phyloP scores from a whole-genome alignment of 2,797 vertebrate genomes.

The Gastrophryne carolinensis region DNA sequence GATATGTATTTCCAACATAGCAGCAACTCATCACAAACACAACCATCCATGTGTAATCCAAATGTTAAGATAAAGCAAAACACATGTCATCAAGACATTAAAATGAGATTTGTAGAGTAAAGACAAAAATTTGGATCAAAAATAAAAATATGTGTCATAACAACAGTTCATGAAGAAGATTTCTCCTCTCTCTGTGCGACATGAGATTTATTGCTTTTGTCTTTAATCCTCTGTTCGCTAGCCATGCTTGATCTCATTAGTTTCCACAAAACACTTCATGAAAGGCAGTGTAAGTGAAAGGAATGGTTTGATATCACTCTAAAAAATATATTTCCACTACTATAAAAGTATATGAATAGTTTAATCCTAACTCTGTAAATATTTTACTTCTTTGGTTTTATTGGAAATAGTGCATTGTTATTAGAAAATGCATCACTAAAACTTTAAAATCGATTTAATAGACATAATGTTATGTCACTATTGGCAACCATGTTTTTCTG shows the following conservation, averaged over 20 bases:
- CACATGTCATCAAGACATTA: slow-evolving; percentile 69
- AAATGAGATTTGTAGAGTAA: slow-evolving; percentile 59
- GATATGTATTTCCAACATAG: slow-evolving; percentile 73
- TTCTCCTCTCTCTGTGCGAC: slow-evolving; percentile 60
- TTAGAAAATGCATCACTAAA: background rate
- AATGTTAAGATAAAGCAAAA: slow-evolving; percentile 77
- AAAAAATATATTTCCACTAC: background rate
- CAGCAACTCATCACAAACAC: slow-evolving; percentile 78
- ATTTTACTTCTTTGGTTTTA: background rate
- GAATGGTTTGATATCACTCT: background rate
- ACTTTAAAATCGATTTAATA: too few species aligned
- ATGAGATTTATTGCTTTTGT: slow-evolving; percentile 66
- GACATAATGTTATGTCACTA: too few species aligned
- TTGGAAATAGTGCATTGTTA: background rate
- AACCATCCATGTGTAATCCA: slow-evolving; percentile 75
- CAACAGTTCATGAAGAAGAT: slow-evolving; percentile 57
- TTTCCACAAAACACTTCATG: slow-evolving; percentile 55
- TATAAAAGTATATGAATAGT: background rate
- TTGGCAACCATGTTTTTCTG: too few species aligned
- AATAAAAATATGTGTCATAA: slow-evolving; percentile 64
- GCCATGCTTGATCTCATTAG: slow-evolving; percentile 64
- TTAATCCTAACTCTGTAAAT: background rate
- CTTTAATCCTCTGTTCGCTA: slow-evolving; percentile 66
- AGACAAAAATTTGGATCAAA: slow-evolving; percentile 60
- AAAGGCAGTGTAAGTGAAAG: background rate